These are phyloP conservation scores for Paedocypris sp. DNA, from an alignment of 2,113 vertebrate genomes.

Conservation along the genomic window DNA sequence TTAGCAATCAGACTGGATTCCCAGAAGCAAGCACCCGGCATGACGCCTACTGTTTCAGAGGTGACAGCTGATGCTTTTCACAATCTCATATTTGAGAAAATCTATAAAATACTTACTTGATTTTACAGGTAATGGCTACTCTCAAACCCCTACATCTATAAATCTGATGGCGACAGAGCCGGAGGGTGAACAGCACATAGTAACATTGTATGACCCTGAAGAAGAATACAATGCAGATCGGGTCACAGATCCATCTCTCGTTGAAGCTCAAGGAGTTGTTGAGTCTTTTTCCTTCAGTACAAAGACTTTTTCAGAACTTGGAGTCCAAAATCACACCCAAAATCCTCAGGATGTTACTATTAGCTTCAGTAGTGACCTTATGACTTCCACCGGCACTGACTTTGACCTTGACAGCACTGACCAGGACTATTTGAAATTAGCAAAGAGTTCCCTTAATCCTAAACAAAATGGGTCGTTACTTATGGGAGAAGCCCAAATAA, in stretches of 20 bases:
- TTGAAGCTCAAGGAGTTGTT: conserved; percentile 68
- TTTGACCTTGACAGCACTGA: conserved; percentile 16
- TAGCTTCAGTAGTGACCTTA: neutral
- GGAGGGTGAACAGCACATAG: conserved; percentile 60
- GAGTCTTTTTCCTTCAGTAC: conserved; percentile 53
- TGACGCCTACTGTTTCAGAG: conserved; percentile 83
- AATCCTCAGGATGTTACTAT: neutral
- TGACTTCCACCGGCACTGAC: conserved; percentile 17
- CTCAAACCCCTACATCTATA: conserved; percentile 52
- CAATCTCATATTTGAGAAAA: no score
- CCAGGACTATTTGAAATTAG: conserved; percentile 24
- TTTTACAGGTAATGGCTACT: conserved; percentile 47
- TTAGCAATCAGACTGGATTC: conserved; percentile 88
- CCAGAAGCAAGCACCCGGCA: conserved; percentile 68
- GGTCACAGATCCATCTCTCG: conserved; percentile 40
- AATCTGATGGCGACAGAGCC: conserved; percentile 52
- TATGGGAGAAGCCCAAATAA: neutral
- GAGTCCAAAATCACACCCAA: conserved; percentile 5
- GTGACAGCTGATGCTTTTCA: conserved; percentile 44
- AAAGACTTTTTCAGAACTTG: neutral
- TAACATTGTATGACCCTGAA: conserved; percentile 64
- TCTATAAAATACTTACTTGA: no score
- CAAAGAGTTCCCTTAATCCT: conserved; percentile 18
- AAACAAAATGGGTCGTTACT: neutral
- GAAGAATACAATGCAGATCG: conserved; percentile 58